Conservation (phyloP, 2,888 invertebrate species). For the Tetragonisca angustula region DNA sequence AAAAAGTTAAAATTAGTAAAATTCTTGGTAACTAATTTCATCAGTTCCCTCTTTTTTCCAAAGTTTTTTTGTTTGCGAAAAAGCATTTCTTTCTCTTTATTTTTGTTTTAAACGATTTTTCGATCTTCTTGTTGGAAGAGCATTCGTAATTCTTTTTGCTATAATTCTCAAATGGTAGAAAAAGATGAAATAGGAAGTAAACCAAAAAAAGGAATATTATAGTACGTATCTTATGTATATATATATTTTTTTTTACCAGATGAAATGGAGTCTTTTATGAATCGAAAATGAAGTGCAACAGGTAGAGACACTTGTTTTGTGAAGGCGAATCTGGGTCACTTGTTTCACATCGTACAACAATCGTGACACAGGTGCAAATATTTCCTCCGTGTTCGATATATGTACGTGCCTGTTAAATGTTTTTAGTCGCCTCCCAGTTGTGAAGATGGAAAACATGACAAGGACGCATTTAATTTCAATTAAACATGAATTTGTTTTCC, state of each 20-base stretch:
- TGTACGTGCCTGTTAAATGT: not conserved
- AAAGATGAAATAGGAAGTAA: too few relatives aligned
- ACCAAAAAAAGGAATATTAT: not conserved
- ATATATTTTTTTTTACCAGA: not conserved
- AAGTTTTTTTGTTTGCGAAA: too few relatives aligned
- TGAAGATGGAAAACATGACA: not conserved
- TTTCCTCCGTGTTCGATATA: not conserved
- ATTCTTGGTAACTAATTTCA: not conserved
- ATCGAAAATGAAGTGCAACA: conserved; percentile 62
- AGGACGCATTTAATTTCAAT: not conserved
- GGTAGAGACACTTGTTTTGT: conserved; percentile 56
- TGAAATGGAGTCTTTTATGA: conserved; percentile 23
- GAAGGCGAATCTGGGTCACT: conserved; percentile 38
- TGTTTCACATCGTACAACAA: conserved; percentile 32
- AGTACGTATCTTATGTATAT: not conserved
- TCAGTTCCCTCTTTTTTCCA: not conserved
- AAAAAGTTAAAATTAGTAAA: not conserved
- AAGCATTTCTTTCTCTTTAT: not conserved
- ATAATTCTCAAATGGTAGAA: too few relatives aligned
- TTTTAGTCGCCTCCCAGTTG: not conserved
- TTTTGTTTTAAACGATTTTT: not conserved
- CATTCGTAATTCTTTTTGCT: too few relatives aligned
- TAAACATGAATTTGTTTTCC: not conserved
- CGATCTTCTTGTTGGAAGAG: too few relatives aligned
- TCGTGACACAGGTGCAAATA: conserved; percentile 7